Evolutionary conservation across 2,113 vertebrate species (phyloP).

Genomic region (Arothron firmamentum): DNA sequence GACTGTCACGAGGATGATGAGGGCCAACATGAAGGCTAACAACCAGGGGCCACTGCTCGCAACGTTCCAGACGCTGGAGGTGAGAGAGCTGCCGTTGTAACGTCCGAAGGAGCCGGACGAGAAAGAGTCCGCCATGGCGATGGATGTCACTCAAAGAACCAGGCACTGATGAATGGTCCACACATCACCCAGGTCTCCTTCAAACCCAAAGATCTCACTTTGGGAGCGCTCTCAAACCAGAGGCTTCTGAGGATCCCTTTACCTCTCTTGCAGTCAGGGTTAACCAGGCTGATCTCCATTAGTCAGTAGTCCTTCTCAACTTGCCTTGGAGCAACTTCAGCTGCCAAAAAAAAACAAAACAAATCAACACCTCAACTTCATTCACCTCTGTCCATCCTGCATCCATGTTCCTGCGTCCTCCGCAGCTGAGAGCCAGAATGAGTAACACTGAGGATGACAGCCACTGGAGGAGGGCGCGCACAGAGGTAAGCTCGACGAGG

Average conservation of each 20-base stretch:
- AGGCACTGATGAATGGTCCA: slow-evolving; percentile 5
- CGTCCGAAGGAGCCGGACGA: slow-evolving; percentile 37
- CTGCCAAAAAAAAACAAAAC: slow-evolving; percentile 4
- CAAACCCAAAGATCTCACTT: slow-evolving; percentile 5
- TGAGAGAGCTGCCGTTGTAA: slow-evolving; percentile 54
- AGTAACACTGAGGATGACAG: slow-evolving; percentile 64
- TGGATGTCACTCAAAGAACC: slow-evolving; percentile 1
- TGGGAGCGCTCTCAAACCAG: neutral
- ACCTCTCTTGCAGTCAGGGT: neutral
- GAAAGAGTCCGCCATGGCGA: slow-evolving; percentile 58
- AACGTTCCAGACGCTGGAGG: slow-evolving; percentile 57
- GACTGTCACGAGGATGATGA: slow-evolving; percentile 86
- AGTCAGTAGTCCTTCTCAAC: slow-evolving; percentile 27
- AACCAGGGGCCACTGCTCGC: slow-evolving; percentile 81
- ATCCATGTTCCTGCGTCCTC: slow-evolving; percentile 46
- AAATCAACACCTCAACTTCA: slow-evolving; percentile 35
- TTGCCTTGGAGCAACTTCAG: slow-evolving; percentile 17
- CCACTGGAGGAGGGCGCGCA: slow-evolving; percentile 67
- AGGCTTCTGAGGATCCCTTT: slow-evolving; percentile 18
- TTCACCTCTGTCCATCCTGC: slow-evolving; percentile 38
- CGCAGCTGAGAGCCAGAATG: slow-evolving; percentile 59
- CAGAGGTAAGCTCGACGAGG: slow-evolving; percentile 42
- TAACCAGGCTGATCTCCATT: slow-evolving; percentile 24
- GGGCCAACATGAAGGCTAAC: slow-evolving; percentile 80
- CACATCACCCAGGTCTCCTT: slow-evolving; percentile 6